Percentiles rank a stretch among this genome's conserved stretches.
Conservation (phyloP, 2,888 invertebrate species). For the Trypoxylon attenuatum region DNA sequence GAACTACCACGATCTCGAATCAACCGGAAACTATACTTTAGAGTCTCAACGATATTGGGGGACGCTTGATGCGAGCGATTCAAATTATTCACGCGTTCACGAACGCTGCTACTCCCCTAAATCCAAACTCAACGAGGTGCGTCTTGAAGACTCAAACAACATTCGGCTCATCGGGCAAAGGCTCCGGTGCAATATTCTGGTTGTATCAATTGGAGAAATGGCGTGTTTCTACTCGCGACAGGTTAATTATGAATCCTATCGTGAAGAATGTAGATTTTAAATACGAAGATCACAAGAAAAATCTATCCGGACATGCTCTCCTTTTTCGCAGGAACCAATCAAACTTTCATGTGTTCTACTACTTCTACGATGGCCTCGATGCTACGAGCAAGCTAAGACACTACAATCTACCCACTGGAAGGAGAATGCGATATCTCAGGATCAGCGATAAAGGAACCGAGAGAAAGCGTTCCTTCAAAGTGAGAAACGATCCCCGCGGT, state of each 20-base stretch:
- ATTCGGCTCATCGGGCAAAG: constrained; percentile 89
- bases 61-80: constrained; percentile 81
- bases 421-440: constrained; percentile 85
- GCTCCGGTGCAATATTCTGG: constrained; percentile 91
- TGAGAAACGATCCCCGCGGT: constrained; percentile 80
- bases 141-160: constrained; percentile 88
- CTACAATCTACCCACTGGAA: constrained; percentile 81
- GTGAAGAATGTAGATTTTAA: not conserved
- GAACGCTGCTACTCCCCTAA: constrained; percentile 90
- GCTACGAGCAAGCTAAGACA: constrained; percentile 81
- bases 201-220: constrained; percentile 92
- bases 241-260: constrained; percentile 67
- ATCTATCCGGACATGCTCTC: not conserved
- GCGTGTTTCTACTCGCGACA: constrained; percentile 87
- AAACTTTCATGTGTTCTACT: constrained; percentile 93
- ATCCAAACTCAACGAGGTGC: constrained; percentile 90
- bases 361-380: constrained; percentile 90
- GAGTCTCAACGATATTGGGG: constrained; percentile 77
- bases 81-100: constrained; percentile 86
- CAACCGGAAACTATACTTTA: too few relatives aligned
- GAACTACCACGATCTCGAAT: too few relatives aligned
- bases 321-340: constrained; percentile 82
- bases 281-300: not conserved
- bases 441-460: constrained; percentile 77
- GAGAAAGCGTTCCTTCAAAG: constrained; percentile 78